Conservation (phyloP, 2,797 vertebrate genomes). For the Mastacembelus armatus region DNA sequence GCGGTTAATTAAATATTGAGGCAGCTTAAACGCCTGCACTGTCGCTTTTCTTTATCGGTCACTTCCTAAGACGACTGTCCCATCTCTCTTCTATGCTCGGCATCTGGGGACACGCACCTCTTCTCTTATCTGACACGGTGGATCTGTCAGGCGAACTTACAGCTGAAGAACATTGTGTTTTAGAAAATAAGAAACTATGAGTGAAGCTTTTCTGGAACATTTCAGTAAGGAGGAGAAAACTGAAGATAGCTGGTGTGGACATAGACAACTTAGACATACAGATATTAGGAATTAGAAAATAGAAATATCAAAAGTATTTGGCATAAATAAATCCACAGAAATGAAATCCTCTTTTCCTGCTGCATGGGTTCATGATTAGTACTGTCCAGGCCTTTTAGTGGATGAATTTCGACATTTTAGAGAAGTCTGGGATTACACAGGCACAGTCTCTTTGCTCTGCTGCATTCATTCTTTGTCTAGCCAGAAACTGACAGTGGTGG, state of each 20-base stretch:
- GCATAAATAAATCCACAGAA: constrained; percentile 36
- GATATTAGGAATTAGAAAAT: too few relatives aligned
- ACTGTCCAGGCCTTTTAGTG: constrained; percentile 34
- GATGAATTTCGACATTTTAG: constrained; percentile 48
- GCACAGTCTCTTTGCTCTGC: constrained; percentile 36
- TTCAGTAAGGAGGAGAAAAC: constrained; percentile 6
- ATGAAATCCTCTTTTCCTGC: constrained; percentile 48
- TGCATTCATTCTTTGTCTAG: too few relatives aligned
- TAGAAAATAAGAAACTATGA: constrained; percentile 8
- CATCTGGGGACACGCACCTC: constrained; percentile 23
- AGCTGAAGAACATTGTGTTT: constrained; percentile 26
- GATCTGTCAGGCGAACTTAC: constrained; percentile 25
- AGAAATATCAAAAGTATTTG: constrained; percentile 31
- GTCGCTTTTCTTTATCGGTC: constrained; percentile 59
- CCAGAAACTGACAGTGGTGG: too few relatives aligned
- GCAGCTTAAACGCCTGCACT: constrained; percentile 57
- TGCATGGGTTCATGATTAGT: constrained; percentile 12
- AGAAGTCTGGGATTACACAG: constrained; percentile 59
- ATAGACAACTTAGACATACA: not conserved
- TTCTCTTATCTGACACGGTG: constrained; percentile 21
- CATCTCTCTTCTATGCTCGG: constrained; percentile 36
- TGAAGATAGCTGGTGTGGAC: constrained; percentile 9
- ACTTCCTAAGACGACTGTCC: constrained; percentile 53
- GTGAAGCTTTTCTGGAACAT: constrained; percentile 1
- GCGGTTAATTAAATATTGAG: constrained; percentile 75